Conservation (phyloP, 2,797 vertebrate genomes). For the Neomorphus geoffroyi region DNA sequence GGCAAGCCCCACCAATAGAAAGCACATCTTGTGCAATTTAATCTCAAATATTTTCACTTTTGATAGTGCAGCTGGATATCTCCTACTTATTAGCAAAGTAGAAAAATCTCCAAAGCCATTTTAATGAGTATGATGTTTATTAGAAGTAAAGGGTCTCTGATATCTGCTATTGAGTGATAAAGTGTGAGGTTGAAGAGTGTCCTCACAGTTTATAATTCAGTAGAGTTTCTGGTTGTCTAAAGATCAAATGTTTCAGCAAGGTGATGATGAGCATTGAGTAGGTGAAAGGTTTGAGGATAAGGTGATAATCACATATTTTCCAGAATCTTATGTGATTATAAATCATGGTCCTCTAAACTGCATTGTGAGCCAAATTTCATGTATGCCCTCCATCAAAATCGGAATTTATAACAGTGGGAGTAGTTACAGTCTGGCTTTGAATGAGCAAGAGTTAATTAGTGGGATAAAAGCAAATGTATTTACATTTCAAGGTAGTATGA, state of each 20-base stretch:
- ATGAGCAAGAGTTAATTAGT: background rate
- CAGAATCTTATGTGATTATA: background rate
- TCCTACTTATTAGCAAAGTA: background rate
- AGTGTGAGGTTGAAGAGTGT: background rate
- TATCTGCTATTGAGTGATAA: slow-evolving; percentile 43
- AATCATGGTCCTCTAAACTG: background rate
- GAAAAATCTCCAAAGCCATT: background rate
- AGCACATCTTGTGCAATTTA: background rate
- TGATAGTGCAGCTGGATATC: background rate
- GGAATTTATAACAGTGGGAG: background rate
- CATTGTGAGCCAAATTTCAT: background rate
- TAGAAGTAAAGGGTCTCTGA: background rate
- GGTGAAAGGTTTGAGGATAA: background rate
- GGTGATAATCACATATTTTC: background rate
- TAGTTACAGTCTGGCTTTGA: background rate
- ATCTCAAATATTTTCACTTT: slow-evolving; percentile 7
- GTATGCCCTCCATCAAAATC: background rate
- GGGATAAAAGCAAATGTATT: background rate
- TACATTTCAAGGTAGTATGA: background rate
- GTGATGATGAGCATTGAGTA: background rate
- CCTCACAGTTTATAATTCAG: background rate
- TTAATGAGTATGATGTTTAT: background rate
- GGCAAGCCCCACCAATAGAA: background rate
- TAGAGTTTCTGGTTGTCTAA: background rate
- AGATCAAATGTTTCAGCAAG: slow-evolving; percentile 13